Percentiles rank a stretch among this genome's conserved stretches.
phyloP scores from a whole-genome alignment of 2,888 invertebrate genomes.

The Amphiduros pacificus region DNA sequence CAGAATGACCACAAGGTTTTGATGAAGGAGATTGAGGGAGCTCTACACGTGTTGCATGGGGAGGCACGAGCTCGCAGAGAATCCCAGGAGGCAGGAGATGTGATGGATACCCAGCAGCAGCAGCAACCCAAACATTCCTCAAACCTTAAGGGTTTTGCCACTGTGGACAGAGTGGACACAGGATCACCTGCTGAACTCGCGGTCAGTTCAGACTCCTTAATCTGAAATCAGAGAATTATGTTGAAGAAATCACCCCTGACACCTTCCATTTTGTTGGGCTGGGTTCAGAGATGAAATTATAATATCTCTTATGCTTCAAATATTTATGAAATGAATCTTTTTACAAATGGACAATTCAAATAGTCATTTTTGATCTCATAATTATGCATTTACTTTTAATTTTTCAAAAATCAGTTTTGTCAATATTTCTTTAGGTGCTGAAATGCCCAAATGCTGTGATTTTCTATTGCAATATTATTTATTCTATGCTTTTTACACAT shows the following conservation, averaged over 20 bases:
- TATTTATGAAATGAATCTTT: too few species aligned
- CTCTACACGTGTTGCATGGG: conserved; percentile 67
- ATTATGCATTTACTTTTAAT: too few species aligned
- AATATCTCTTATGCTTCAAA: too few species aligned
- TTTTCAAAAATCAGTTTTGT: neutral
- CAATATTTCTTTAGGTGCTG: neutral
- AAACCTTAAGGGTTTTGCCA: conserved; percentile 66
- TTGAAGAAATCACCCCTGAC: neutral
- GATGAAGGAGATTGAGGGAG: conserved; percentile 82
- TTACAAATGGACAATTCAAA: too few species aligned
- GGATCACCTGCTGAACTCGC: conserved; percentile 83
- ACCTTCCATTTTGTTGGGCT: too few species aligned
- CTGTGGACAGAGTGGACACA: conserved; percentile 72
- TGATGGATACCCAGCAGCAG: neutral
- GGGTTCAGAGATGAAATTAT: too few species aligned
- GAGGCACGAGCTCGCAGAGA: conserved; percentile 32
- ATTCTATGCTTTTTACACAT: too few species aligned
- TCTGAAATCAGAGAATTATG: neutral
- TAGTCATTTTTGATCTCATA: too few species aligned
- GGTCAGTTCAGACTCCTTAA: conserved; percentile 63
- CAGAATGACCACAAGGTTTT: conserved; percentile 85
- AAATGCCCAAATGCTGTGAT: too few species aligned
- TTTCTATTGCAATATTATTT: too few species aligned
- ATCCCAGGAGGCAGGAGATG: neutral
- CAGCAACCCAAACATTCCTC: too few species aligned